Evolutionary conservation across 2,888 invertebrate genomes (phyloP).

Genomic region (Allacma fusca): DNA sequence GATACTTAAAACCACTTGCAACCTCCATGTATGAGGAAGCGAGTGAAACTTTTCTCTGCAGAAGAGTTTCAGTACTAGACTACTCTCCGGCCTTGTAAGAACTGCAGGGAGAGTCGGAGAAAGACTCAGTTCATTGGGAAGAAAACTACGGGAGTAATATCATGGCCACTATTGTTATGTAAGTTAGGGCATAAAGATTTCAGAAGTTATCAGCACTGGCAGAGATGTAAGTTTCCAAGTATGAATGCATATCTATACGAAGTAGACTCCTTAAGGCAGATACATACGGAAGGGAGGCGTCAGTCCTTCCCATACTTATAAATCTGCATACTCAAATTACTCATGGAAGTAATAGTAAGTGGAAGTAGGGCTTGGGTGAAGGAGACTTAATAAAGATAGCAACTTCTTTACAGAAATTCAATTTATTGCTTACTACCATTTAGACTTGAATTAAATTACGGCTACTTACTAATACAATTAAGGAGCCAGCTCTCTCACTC

Average conservation of each 20-base stretch:
- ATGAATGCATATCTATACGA: not conserved
- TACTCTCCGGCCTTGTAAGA: too few relatives aligned
- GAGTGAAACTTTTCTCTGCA: not conserved
- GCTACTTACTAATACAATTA: too few relatives aligned
- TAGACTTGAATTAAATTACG: not conserved
- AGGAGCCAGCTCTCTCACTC: too few relatives aligned
- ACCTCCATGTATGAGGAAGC: not conserved
- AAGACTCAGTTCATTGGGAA: too few relatives aligned
- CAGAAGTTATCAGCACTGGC: too few relatives aligned
- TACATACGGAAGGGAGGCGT: slow-evolving; percentile 4
- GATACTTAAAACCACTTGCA: slow-evolving; percentile 18
- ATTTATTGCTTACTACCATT: slow-evolving; percentile 12
- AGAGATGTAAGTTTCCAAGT: too few relatives aligned
- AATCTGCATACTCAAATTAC: slow-evolving; percentile 30
- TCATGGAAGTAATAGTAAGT: not conserved
- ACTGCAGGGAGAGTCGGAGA: too few relatives aligned
- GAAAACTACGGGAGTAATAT: too few relatives aligned
- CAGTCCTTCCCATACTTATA: slow-evolving; percentile 3
- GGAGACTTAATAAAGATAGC: not conserved
- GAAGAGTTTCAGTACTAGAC: too few relatives aligned
- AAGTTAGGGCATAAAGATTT: too few relatives aligned
- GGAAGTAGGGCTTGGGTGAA: not conserved
- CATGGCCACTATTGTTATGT: too few relatives aligned
- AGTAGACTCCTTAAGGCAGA: too few relatives aligned
- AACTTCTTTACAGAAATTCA: not conserved